Percentiles rank a stretch among this genome's conserved stretches.
Conservation (phyloP, 2,888 invertebrate genomes). For the Drosophila histrio region DNA sequence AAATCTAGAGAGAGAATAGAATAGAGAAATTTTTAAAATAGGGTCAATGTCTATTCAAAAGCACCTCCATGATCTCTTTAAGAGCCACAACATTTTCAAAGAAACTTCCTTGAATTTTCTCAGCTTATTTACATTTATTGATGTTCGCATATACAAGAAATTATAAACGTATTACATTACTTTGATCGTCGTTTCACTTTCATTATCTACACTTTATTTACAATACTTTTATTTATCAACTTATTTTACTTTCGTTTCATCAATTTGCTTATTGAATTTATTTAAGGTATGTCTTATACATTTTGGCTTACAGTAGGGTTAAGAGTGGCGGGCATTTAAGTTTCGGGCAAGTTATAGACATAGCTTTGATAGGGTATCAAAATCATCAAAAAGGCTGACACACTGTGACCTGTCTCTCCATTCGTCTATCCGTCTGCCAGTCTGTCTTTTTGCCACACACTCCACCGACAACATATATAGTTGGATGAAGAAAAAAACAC, state of each 20-base stretch:
- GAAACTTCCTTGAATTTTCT: too few relatives aligned
- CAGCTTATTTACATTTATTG: too few relatives aligned
- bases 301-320: not conserved
- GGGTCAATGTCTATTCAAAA: too few relatives aligned
- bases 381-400: constrained; percentile 71
- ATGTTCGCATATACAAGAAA: too few relatives aligned
- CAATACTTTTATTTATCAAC: not conserved
- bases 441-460: constrained; percentile 54
- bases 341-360: not conserved
- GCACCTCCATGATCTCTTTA: too few relatives aligned
- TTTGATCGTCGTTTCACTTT: too few relatives aligned
- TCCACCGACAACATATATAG: constrained; percentile 41
- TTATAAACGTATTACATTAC: too few relatives aligned
- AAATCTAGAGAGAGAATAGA: too few relatives aligned
- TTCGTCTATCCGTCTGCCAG: not conserved
- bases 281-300: not conserved
- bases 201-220: not conserved
- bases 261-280: not conserved
- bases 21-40: too few relatives aligned
- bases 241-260: too few relatives aligned
- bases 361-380: constrained; percentile 27
- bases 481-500: constrained; percentile 60
- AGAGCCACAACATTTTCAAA: too few relatives aligned
- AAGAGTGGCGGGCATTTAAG: not conserved
- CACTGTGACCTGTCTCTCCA: constrained; percentile 33